A percentile compares a stretch with the other conserved stretches of the same genome.
Evolutionary conservation across 2,797 vertebrate species (phyloP).

Genomic region (Ctenochaetus hawaiiensis): DNA sequence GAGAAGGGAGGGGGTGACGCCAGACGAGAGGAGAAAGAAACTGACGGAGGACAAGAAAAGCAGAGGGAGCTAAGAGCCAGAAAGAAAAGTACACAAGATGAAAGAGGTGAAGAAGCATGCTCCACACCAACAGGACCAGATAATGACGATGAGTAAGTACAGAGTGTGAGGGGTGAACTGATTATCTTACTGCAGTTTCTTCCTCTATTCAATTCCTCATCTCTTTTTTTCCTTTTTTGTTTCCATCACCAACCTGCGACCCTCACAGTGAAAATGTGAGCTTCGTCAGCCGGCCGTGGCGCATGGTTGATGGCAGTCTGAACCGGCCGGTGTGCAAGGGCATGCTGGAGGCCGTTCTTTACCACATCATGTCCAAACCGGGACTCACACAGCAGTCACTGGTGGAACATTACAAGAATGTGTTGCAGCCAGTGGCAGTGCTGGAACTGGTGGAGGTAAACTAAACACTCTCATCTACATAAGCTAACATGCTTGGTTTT

Average conservation of each 20-base stretch:
- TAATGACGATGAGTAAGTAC: constrained; percentile 51
- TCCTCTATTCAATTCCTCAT: neutral
- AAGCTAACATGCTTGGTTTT: neutral
- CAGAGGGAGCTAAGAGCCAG: neutral
- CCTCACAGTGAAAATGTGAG: constrained; percentile 65
- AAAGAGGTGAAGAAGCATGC: constrained; percentile 1
- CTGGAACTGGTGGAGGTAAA: constrained; percentile 93
- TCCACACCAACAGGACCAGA: neutral
- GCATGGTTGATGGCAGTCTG: constrained; percentile 91
- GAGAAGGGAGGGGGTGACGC: neutral
- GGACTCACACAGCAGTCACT: constrained; percentile 87
- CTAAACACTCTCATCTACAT: neutral
- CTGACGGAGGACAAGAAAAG: neutral
- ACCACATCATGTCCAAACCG: constrained; percentile 92
- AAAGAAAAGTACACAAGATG: neutral
- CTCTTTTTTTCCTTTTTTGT: neutral
- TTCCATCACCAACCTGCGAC: neutral
- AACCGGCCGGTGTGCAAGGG: constrained; percentile 94
- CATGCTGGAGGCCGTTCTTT: constrained; percentile 93
- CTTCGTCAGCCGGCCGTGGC: constrained; percentile 94
- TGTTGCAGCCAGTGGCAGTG: constrained; percentile 90
- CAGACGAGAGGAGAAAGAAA: constrained; percentile 9
- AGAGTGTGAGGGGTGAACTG: neutral
- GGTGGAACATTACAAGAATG: constrained; percentile 88
- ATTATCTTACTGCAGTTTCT: neutral